A percentile compares a stretch with the other conserved stretches of the same genome.
Conservation (phyloP, 2,797 vertebrate genomes). For the Petrocephalus schoutedeni region DNA sequence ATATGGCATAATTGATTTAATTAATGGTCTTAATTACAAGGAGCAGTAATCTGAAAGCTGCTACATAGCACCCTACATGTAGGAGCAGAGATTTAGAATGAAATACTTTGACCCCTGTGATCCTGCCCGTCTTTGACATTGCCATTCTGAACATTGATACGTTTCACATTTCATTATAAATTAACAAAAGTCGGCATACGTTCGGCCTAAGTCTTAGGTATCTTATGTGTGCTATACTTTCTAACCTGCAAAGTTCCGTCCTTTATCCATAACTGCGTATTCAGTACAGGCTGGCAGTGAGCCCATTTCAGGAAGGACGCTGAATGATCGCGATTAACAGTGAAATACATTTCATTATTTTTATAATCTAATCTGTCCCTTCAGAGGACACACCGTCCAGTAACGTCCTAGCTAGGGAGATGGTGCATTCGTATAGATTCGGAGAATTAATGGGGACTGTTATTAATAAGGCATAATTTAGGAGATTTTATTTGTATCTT, state of each 20-base stretch:
- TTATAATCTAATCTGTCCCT: background rate
- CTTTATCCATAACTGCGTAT: background rate
- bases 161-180: background rate
- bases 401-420: background rate
- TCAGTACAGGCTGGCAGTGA: background rate
- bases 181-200: background rate
- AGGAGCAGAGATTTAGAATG: background rate
- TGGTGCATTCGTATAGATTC: background rate
- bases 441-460: background rate
- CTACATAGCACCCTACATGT: background rate
- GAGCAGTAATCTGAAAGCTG: background rate
- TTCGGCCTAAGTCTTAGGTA: background rate
- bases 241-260: background rate
- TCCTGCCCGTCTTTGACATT: background rate
- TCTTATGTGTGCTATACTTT: background rate
- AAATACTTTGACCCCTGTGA: background rate
- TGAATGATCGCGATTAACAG: background rate
- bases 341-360: background rate
- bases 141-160: background rate
- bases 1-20: background rate
- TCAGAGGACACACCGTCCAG: background rate
- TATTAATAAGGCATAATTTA: background rate
- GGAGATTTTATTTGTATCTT: background rate
- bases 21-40: background rate
- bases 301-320: background rate